Evolutionary conservation across 2,888 invertebrate species (phyloP).

Genomic region (Ariolimax columbianus): DNA sequence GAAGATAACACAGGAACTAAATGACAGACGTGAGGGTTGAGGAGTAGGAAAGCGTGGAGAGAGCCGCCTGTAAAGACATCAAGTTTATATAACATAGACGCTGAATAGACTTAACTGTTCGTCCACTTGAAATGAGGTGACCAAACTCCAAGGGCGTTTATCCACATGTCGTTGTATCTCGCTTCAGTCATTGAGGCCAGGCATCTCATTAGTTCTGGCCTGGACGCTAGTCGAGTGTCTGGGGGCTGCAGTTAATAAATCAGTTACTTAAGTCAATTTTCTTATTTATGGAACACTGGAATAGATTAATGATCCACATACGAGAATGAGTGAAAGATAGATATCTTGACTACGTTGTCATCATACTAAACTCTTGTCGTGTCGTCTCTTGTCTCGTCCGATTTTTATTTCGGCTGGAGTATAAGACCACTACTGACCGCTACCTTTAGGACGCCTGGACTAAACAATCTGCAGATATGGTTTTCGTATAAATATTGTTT

Average conservation of each 20-base stretch:
- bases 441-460: too few species aligned
- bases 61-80: too few species aligned
- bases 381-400: too few species aligned
- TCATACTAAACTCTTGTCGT: neutral
- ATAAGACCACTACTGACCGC: neutral
- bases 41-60: too few species aligned
- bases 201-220: conserved; percentile 41
- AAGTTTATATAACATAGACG: too few species aligned
- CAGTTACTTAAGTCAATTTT: neutral
- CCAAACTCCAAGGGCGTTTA: conserved; percentile 52
- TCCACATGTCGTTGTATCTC: conserved; percentile 53
- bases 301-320: neutral
- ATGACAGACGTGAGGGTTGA: too few species aligned
- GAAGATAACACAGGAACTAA: too few species aligned
- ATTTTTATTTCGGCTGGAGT: too few species aligned
- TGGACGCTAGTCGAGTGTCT: conserved; percentile 32
- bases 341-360: neutral
- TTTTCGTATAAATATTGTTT: too few species aligned
- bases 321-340: neutral
- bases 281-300: neutral
- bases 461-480: too few species aligned
- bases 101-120: conserved; percentile 48
- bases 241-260: conserved; percentile 10
- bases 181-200: conserved; percentile 43
- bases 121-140: conserved; percentile 55